Conservation (phyloP, 2,113 vertebrate species). For the Plectropomus leopardus region DNA sequence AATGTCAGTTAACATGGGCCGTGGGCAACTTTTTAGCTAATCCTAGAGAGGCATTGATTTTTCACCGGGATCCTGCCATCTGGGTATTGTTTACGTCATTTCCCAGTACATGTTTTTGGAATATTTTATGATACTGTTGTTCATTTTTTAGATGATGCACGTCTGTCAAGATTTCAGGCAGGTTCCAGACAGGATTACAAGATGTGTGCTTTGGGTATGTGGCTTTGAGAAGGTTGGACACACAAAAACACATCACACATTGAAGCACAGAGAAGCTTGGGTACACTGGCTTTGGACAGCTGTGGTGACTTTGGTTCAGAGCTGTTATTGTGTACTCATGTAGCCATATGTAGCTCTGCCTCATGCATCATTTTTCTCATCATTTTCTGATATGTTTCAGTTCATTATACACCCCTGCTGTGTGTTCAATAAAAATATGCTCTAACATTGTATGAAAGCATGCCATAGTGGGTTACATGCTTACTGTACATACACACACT, state of each 20-base stretch:
- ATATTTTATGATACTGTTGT: no score
- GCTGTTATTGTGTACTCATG: not conserved
- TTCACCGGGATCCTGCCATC: not conserved
- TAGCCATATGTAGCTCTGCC: not conserved
- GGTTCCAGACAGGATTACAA: not conserved
- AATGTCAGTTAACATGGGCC: not conserved
- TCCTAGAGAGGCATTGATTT: not conserved
- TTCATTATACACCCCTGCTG: not conserved
- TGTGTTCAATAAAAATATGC: conserved; percentile 16
- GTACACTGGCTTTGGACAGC: not conserved
- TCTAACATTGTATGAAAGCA: conserved; percentile 2
- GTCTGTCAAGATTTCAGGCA: not conserved
- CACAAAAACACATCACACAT: not conserved
- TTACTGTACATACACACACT: conserved; percentile 40
- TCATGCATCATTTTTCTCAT: not conserved
- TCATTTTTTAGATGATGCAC: not conserved
- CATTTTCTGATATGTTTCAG: not conserved
- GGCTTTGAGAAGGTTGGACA: not conserved
- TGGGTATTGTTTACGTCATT: not conserved
- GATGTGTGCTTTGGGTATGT: not conserved
- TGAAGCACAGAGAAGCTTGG: not conserved
- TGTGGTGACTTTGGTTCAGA: not conserved
- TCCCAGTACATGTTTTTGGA: not conserved
- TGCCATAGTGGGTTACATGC: conserved; percentile 22
- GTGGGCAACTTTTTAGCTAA: not conserved